A percentile compares a stretch with the other conserved stretches of the same genome.
Conservation (phyloP, 2,797 vertebrate species). For the Fratercula arctica region DNA sequence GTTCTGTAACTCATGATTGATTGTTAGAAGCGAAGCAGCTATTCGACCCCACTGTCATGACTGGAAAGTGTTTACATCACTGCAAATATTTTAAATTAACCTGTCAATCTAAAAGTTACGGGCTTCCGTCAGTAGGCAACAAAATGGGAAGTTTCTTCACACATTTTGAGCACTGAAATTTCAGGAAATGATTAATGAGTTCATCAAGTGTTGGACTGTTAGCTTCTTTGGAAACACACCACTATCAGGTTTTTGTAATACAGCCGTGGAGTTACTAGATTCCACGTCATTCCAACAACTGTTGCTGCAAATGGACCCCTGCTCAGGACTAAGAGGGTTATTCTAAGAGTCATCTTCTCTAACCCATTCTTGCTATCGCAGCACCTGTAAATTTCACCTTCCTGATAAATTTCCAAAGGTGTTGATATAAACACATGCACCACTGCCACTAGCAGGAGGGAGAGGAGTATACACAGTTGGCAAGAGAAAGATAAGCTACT, state of each 20-base stretch:
- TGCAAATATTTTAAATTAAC: not conserved
- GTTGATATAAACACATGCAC: not conserved
- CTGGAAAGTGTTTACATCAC: not conserved
- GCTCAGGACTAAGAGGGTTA: not conserved
- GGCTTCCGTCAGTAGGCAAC: not conserved
- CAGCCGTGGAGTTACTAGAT: not conserved
- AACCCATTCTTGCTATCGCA: not conserved
- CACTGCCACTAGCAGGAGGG: not conserved
- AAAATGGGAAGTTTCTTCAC: not conserved
- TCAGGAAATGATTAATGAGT: not conserved
- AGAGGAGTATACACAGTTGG: accelerated
- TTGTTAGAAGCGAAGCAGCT: not conserved
- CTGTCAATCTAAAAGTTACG: not conserved
- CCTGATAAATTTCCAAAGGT: not conserved
- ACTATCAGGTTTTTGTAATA: not conserved
- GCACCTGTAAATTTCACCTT: not conserved
- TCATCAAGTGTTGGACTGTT: not conserved
- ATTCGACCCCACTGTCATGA: not conserved
- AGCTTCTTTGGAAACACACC: not conserved
- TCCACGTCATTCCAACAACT: not conserved
- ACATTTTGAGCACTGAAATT: not conserved
- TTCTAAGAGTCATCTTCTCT: not conserved
- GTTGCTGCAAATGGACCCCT: not conserved
- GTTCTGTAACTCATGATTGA: not conserved
- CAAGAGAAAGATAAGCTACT: not conserved